Conservation (phyloP, 1,140 invertebrate species). For the Psix sp. region DNA sequence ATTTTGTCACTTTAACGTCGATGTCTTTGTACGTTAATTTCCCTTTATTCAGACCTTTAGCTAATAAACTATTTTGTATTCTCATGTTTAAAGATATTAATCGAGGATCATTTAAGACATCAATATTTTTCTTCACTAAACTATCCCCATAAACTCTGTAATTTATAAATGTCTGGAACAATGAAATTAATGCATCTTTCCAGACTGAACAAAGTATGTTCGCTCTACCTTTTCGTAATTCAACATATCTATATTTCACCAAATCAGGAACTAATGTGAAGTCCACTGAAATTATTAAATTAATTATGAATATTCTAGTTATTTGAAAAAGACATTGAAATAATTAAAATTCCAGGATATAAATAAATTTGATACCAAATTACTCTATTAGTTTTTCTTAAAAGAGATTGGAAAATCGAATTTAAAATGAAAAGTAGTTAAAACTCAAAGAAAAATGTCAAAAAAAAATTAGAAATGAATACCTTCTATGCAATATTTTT, state of each 20-base stretch:
- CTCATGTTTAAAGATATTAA: slow-evolving; percentile 72
- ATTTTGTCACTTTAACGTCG: slow-evolving; percentile 77
- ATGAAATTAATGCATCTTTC: slow-evolving; percentile 74
- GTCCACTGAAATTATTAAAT: slow-evolving; percentile 69
- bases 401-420: too few relatives aligned
- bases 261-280: slow-evolving; percentile 78
- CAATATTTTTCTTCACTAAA: slow-evolving; percentile 37
- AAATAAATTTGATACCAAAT: too few relatives aligned
- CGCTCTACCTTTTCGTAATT: slow-evolving; percentile 75
- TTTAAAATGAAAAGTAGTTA: too few relatives aligned
- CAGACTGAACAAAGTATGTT: slow-evolving; percentile 79
- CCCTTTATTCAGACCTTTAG: slow-evolving; percentile 44
- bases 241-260: slow-evolving; percentile 75
- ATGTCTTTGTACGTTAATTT: slow-evolving; percentile 74
- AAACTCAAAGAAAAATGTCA: too few relatives aligned
- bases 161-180: slow-evolving; percentile 77
- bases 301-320: background rate
- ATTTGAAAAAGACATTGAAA: too few relatives aligned
- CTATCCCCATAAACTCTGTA: slow-evolving; percentile 30
- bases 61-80: slow-evolving; percentile 63
- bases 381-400: too few relatives aligned
- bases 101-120: slow-evolving; percentile 72
- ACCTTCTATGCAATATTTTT: slow-evolving; percentile 64
- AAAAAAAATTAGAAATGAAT: slow-evolving; percentile 1
- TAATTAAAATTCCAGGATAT: too few relatives aligned